A percentile compares a stretch with the other conserved stretches of the same genome.
These are phyloP conservation scores for Rhea pennata DNA, from an alignment of 2,113 vertebrate genomes.

Conservation along the genomic window DNA sequence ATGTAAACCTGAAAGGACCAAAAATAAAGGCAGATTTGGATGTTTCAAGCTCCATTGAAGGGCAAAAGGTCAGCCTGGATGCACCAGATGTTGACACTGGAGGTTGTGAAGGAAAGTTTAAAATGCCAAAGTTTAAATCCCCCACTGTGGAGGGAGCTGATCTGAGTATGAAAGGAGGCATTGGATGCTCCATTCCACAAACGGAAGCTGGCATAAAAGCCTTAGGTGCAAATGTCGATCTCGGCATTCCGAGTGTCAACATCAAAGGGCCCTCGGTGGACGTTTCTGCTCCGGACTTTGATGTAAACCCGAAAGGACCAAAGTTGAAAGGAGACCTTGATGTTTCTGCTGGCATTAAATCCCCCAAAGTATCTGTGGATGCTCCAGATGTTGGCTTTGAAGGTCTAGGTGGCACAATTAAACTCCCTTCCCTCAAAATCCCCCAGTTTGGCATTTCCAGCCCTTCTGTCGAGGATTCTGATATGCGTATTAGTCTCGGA, in stretches of 20 bases:
- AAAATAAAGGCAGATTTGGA: slow-evolving; percentile 67
- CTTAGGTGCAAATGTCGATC: neutral
- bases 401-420: slow-evolving; percentile 63
- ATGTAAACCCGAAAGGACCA: slow-evolving; percentile 76
- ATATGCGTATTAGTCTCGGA: neutral
- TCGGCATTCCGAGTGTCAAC: neutral
- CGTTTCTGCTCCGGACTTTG: neutral
- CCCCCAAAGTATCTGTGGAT: neutral
- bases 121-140: slow-evolving; percentile 36
- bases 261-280: slow-evolving; percentile 35
- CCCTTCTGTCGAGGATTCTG: neutral
- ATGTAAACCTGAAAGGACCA: slow-evolving; percentile 76
- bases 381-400: slow-evolving; percentile 19
- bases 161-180: neutral
- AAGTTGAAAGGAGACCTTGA: slow-evolving; percentile 70
- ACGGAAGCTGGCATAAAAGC: neutral
- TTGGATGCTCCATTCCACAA: neutral
- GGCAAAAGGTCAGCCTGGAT: neutral
- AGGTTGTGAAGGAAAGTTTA: slow-evolving; percentile 49
- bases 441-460: slow-evolving; percentile 67
- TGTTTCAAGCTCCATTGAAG: neutral
- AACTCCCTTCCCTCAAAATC: slow-evolving; percentile 74
- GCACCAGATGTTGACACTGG: slow-evolving; percentile 18
- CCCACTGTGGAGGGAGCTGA: neutral
- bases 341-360: slow-evolving; percentile 34